These are phyloP conservation scores for Stegophylla sp. DNA, from an alignment of 2,888 invertebrate species.

Conservation along the genomic window DNA sequence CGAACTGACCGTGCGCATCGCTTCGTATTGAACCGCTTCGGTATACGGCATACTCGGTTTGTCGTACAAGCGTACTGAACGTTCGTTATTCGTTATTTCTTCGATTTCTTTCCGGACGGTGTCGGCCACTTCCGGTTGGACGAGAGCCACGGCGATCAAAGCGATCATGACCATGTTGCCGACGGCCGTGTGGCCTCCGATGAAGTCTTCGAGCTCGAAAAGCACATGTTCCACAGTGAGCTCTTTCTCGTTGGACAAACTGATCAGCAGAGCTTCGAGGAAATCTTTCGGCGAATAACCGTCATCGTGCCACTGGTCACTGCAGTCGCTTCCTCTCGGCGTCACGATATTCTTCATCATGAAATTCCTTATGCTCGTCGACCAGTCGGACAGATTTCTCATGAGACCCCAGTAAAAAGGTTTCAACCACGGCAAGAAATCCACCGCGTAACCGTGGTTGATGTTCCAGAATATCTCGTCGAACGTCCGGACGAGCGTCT, in stretches of 20 bases:
- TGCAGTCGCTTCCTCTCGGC: neutral
- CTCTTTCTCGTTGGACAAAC: conserved; percentile 72
- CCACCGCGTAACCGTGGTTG: conserved; percentile 81
- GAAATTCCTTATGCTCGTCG: conserved; percentile 75
- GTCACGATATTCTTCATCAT: conserved; percentile 69
- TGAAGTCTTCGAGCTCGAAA: conserved; percentile 83
- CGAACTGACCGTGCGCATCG: conserved; percentile 79
- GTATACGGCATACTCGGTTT: conserved; percentile 77
- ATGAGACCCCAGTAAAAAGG: conserved; percentile 74
- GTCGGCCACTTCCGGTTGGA: conserved; percentile 67
- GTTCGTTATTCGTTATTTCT: conserved; percentile 67
- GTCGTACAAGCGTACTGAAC: conserved; percentile 73
- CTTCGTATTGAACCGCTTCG: conserved; percentile 81
- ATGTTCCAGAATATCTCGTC: conserved; percentile 92
- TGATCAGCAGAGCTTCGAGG: conserved; percentile 78
- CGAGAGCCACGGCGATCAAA: conserved; percentile 73
- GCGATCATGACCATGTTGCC: conserved; percentile 83
- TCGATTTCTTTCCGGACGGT: conserved; percentile 77
- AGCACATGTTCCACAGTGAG: conserved; percentile 81
- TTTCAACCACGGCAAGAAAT: conserved; percentile 82
- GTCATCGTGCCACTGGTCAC: conserved; percentile 61
- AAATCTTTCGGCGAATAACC: conserved; percentile 69
- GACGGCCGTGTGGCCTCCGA: conserved; percentile 87
- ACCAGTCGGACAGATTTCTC: conserved; percentile 74
- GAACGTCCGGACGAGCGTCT: conserved; percentile 74